Evolutionary conservation across 2,113 vertebrate species (phyloP), one percentile per base, ranked within the genome.

Genomic region (Platichthys flesus): DNA sequence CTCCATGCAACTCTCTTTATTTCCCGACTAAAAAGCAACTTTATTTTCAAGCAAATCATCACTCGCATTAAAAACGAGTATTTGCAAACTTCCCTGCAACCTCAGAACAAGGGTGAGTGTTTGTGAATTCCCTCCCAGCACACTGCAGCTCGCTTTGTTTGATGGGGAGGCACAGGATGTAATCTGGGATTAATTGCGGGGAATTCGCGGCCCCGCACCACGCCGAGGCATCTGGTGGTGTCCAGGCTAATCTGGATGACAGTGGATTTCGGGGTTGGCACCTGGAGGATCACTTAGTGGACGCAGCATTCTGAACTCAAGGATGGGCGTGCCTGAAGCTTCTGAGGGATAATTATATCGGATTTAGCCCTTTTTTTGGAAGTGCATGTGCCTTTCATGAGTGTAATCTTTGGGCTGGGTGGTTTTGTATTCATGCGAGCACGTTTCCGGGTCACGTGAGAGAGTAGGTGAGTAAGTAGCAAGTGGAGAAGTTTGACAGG

Each of bases 181-280:
- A 94, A 92, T 91, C 84, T 88, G 87, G 86, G 90, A 93, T 93
- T 93, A 90, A 93, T 93, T 93, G 91, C 78, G 45, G 31, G 77
- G 78, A 83, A 88, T 89, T 89, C 87, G 83, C 72, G 59, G 85
- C 79, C 42, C 63, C 37, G 35, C 40, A 5, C 60, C 45, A 59
- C 65, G 51, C 54, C 66, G 63, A 82, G 83, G 85, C 89, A 91
- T 90, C 78, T 85, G 88, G 78, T 86, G 81, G 55, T 82, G 85
- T 83, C 76, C 71, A 45, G 84, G 85, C 82, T 93, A 85, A 93
- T 93, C 93, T 92, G 90, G 83, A 89, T 87, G 76, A 91, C 79
- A 70, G 78, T 89, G 91, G 91, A 92, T 92, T 92, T 92, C 5
- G 79, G 78, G 78, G 24, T 24, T 71, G 81, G 79, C 82, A 87